Percentiles rank a stretch among this genome's conserved stretches.
Evolutionary conservation across 2,113 vertebrate genomes (phyloP).

Genomic region (Pteropus alecto): DNA sequence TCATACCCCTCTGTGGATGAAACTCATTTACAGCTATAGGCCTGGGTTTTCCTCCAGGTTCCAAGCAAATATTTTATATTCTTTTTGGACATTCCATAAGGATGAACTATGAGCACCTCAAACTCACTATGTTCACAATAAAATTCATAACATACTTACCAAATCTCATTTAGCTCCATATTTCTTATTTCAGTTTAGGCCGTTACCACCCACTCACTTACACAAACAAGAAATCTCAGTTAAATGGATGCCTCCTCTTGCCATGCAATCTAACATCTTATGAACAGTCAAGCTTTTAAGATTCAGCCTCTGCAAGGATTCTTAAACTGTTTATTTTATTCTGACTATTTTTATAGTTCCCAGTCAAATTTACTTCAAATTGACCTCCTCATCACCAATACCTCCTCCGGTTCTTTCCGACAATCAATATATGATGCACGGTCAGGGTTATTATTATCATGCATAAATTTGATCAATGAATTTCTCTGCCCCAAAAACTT

Average conservation of each 20-base stretch:
- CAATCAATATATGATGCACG: not conserved
- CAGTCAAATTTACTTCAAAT: not conserved
- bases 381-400: not conserved
- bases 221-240: not conserved
- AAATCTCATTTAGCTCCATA: not conserved
- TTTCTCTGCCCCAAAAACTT: not conserved
- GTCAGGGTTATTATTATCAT: not conserved
- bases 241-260: not conserved
- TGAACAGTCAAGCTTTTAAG: not conserved
- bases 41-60: not conserved
- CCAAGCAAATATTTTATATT: not conserved
- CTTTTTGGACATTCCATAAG: not conserved
- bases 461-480: not conserved
- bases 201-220: not conserved
- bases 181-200: not conserved
- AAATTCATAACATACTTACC: not conserved
- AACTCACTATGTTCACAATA: not conserved
- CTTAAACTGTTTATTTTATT: not conserved
- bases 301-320: not conserved
- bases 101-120: not conserved
- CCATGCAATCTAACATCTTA: not conserved
- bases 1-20: not conserved
- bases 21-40: not conserved
- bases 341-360: not conserved
- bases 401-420: not conserved